Conservation (phyloP, 2,797 vertebrate genomes). For the Squalus acanthias region DNA sequence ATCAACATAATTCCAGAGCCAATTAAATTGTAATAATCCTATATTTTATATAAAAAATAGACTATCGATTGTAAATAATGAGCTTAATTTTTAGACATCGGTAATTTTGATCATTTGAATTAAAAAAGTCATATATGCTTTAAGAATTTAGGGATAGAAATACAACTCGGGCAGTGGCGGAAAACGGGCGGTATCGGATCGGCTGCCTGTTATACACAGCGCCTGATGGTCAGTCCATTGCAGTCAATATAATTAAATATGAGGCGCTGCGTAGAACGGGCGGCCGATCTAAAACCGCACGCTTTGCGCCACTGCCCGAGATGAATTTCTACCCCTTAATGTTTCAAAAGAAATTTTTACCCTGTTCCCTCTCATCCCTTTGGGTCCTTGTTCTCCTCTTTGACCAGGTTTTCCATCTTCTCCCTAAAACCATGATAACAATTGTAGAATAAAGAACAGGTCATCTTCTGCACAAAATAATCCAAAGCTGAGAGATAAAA, state of each 20-base stretch:
- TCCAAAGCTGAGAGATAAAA: not conserved
- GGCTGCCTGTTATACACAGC: too few relatives aligned
- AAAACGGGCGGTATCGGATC: too few relatives aligned
- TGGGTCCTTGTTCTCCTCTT: not conserved
- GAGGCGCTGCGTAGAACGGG: too few relatives aligned
- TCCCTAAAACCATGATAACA: constrained; percentile 30
- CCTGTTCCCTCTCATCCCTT: constrained; percentile 2
- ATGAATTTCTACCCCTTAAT: too few relatives aligned
- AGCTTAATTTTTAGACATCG: not conserved
- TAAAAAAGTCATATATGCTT: not conserved
- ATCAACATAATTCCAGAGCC: not conserved
- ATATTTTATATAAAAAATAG: not conserved
- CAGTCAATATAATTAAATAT: too few relatives aligned
- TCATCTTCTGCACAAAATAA: not conserved
- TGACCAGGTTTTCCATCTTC: not conserved
- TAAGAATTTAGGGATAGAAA: not conserved
- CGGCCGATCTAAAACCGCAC: too few relatives aligned
- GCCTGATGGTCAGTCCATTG: too few relatives aligned
- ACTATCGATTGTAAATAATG: not conserved
- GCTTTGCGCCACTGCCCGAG: too few relatives aligned
- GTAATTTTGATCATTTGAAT: not conserved
- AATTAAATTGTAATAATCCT: not conserved
- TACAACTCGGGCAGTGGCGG: too few relatives aligned
- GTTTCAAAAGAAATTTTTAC: not conserved
- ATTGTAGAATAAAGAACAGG: not conserved